A percentile compares a stretch with the other conserved stretches of the same genome.
Conservation (phyloP, 2,797 vertebrate species). For the Poeciliopsis turneri region DNA sequence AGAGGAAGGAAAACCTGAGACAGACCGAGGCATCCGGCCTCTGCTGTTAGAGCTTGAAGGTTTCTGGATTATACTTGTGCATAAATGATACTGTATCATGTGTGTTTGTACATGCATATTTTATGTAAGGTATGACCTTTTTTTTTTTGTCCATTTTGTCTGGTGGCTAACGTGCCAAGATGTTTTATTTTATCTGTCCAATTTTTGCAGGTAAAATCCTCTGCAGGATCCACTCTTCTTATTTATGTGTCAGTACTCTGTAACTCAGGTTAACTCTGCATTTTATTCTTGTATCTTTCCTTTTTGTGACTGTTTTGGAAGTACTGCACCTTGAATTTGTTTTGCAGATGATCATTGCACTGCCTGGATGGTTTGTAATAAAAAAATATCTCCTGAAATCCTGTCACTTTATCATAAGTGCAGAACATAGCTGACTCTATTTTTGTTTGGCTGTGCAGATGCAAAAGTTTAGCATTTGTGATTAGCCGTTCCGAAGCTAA, state of each 20-base stretch:
- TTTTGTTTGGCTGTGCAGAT: background rate
- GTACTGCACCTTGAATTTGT: constrained; percentile 64
- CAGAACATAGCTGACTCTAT: background rate
- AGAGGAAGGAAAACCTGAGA: constrained; percentile 16
- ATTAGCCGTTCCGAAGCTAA: background rate
- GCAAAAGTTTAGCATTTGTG: background rate
- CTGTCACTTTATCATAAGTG: background rate
- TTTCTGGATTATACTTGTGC: constrained; percentile 10
- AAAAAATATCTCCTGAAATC: constrained; percentile 33
- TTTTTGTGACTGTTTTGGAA: constrained; percentile 54
- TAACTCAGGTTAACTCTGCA: constrained; percentile 71
- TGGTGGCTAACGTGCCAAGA: constrained; percentile 51
- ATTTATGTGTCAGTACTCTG: constrained; percentile 38
- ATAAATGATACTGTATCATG: constrained; percentile 12
- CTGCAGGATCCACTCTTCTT: constrained; percentile 18
- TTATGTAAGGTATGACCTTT: constrained; percentile 13
- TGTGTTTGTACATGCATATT: constrained; percentile 26
- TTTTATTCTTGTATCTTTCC: constrained; percentile 50
- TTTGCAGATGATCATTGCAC: constrained; percentile 64
- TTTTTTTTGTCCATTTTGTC: constrained; percentile 12
- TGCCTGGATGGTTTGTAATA: constrained; percentile 59
- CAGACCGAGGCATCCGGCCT: constrained; percentile 6
- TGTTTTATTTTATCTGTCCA: constrained; percentile 28
- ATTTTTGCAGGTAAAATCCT: constrained; percentile 20
- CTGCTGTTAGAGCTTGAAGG: background rate